These are phyloP conservation scores for Podarcis raffonei DNA, from an alignment of 2,113 vertebrate species.

Conservation along the genomic window DNA sequence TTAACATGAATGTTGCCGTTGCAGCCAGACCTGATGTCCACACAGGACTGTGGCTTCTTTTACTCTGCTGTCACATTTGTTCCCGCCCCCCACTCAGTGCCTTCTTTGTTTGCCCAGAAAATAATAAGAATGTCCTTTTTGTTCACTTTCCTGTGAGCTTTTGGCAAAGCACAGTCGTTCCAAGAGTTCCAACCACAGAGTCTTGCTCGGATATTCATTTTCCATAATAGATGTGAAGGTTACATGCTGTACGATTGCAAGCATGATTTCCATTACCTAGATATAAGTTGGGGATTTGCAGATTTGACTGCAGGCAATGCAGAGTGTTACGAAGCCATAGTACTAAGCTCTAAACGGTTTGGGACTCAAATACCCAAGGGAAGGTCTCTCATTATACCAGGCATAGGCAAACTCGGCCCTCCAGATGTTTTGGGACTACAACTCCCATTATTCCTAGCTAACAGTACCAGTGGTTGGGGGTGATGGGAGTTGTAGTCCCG, in stretches of 20 bases:
- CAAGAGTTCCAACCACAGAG: constrained; percentile 46
- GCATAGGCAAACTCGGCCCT: too few species aligned
- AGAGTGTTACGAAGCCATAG: not conserved
- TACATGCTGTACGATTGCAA: not conserved
- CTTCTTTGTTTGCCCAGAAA: constrained; percentile 66
- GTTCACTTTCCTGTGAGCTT: constrained; percentile 62
- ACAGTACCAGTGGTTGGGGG: too few species aligned
- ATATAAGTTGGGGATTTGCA: constrained; percentile 17
- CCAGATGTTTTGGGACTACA: too few species aligned
- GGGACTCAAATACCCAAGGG: not conserved
- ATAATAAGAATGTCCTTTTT: constrained; percentile 66
- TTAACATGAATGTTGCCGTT: constrained; percentile 57
- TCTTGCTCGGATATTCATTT: constrained; percentile 44
- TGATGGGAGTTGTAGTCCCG: too few species aligned
- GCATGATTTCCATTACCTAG: constrained; percentile 37
- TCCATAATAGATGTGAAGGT: constrained; percentile 45
- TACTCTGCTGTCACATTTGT: constrained; percentile 46
- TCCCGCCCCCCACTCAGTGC: constrained; percentile 55
- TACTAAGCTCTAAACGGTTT: not conserved
- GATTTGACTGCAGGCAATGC: not conserved
- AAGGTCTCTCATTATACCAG: not conserved
- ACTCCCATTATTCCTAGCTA: too few species aligned
- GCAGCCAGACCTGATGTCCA: constrained; percentile 2
- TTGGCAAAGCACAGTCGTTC: constrained; percentile 33
- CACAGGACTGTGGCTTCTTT: constrained; percentile 50